Evolutionary conservation across 2,797 vertebrate species (phyloP), one percentile per base, ranked within the genome.

Genomic region (Anomalospiza imberbis): DNA sequence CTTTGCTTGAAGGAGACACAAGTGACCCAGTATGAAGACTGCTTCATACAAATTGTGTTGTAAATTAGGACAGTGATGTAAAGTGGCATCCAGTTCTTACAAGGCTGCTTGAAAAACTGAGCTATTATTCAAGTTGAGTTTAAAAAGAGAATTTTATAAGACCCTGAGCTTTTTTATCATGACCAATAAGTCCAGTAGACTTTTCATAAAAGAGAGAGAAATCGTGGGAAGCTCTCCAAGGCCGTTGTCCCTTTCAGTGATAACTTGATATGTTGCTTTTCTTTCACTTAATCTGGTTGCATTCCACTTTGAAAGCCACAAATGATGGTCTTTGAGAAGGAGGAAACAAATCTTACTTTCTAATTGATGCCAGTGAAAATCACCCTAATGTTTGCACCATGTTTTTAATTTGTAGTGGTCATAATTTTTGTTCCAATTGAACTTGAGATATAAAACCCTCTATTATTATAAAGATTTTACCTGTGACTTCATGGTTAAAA

Each of bases 391-490:
- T 19, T 47, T 82, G n/a, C 34, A 42, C 18, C 21, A 36, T 42
- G 12, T 10, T 84, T 88, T 63, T 55, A 12, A 13, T 53, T 67
- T 67, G 8, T 51, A 36, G 6, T 36, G 15, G 29, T 92, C 26
- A 8, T 70, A 25, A 26, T n/a, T 85, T 83, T 80, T 91, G 21
- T 72, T 80, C 29, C 12, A 22, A 1, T 62, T 1, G 0, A 13
- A 61, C 17, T 65, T 68, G 13, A 1, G 2, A 28, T 44, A 6
- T 29, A 32, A 85, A 85, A 1, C 2, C 0, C 2, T 15, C 4
- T 28, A 12, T 10, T 13, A 26, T 48, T 36, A 6, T 19, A 16
- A 75, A 57, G 31, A 17, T 32, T 71, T 72, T 71, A 9, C 16
- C 12, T 85, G 12, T 53, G 13, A 22, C 21, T 75, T 86, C 2